Evolutionary conservation across 2,113 vertebrate genomes (phyloP).

Genomic region (Cinclus mexicanus): DNA sequence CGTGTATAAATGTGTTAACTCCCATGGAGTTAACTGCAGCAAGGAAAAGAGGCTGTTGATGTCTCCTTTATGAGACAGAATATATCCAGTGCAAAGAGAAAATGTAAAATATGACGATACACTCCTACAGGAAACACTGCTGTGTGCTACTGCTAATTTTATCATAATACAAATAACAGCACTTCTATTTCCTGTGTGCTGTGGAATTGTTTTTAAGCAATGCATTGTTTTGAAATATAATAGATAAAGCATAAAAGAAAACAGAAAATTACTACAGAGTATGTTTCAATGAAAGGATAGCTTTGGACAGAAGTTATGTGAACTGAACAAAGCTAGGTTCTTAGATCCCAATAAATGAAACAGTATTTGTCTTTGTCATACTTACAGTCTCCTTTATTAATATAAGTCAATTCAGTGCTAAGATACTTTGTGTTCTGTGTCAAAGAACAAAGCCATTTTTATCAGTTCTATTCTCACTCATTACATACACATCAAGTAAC

Average conservation of each 20-base stretch:
- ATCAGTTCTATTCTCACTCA: neutral
- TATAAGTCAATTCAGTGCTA: neutral
- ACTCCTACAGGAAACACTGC: neutral
- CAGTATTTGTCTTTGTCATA: neutral
- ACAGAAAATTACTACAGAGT: neutral
- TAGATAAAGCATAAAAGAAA: neutral
- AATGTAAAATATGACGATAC: neutral
- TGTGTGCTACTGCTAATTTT: neutral
- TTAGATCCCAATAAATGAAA: neutral
- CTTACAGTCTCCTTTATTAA: neutral
- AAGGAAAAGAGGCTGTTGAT: neutral
- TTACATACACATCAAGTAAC: neutral
- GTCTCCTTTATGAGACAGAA: neutral
- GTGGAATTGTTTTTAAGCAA: neutral
- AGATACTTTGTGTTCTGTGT: neutral
- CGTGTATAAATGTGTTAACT: neutral
- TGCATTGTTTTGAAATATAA: conserved; percentile 8
- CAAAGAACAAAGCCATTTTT: neutral
- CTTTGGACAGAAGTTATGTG: neutral
- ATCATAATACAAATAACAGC: neutral
- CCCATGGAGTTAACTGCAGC: neutral
- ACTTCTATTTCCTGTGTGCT: neutral
- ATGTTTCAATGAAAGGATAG: neutral
- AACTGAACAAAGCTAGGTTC: neutral
- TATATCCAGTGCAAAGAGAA: neutral